A percentile compares a stretch with the other conserved stretches of the same genome.
These are phyloP conservation scores for Gonatopus flavifemur DNA, from an alignment of 1,140 invertebrate species.

Conservation along the genomic window DNA sequence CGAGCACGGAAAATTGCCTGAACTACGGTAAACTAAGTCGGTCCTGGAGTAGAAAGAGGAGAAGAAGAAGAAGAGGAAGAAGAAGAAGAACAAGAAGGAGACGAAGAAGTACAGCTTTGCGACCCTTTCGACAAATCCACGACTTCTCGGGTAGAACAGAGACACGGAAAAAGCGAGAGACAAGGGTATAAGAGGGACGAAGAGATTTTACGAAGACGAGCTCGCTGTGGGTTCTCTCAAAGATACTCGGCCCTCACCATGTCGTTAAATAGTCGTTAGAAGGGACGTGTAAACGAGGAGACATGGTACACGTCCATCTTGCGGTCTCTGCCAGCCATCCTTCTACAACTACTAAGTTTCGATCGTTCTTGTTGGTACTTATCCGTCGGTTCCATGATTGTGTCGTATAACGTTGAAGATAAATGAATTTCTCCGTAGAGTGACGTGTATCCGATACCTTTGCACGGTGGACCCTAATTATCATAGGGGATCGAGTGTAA, in stretches of 20 bases:
- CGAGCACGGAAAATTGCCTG: slow-evolving; percentile 34
- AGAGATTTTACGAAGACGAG: slow-evolving; percentile 2
- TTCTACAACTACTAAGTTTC: too few relatives aligned
- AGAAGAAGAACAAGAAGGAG: neutral
- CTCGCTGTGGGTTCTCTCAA: neutral
- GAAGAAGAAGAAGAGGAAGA: neutral
- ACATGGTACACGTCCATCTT: slow-evolving; percentile 1
- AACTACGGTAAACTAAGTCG: slow-evolving; percentile 23
- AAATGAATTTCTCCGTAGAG: too few relatives aligned
- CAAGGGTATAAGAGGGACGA: neutral
- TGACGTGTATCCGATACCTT: too few relatives aligned
- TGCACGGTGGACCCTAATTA: too few relatives aligned
- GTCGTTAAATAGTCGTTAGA: slow-evolving; percentile 15
- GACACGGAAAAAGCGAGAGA: too few relatives aligned
- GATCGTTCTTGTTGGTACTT: too few relatives aligned
- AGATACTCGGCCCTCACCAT: neutral
- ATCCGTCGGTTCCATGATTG: too few relatives aligned
- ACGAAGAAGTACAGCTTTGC: neutral
- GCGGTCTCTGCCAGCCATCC: neutral
- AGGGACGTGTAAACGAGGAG: slow-evolving; percentile 5
- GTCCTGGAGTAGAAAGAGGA: slow-evolving; percentile 9
- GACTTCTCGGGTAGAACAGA: neutral
- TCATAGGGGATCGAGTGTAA: too few relatives aligned
- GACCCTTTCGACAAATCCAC: neutral
- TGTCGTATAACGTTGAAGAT: too few relatives aligned